phyloP scores from a whole-genome alignment of 2,797 vertebrate species.

The Ctenopoma kingsleyae region DNA sequence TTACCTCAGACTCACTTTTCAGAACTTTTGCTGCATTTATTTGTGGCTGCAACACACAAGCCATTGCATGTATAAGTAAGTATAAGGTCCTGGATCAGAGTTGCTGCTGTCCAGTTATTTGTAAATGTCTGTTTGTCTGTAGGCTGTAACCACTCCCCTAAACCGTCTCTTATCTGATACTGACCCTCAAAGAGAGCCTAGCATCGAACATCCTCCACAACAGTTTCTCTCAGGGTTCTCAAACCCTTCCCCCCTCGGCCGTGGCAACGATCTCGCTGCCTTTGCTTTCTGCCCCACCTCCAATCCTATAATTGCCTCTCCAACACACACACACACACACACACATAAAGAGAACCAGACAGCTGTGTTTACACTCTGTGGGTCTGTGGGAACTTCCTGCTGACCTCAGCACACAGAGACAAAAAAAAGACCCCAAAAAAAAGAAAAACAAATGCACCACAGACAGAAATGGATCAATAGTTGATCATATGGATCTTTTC shows the following conservation, averaged over 20 bases:
- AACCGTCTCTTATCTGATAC: constrained; percentile 51
- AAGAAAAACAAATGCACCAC: background rate
- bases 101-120: constrained; percentile 8
- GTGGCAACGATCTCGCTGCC: constrained; percentile 56
- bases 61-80: too few relatives aligned
- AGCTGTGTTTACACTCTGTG: constrained; percentile 80
- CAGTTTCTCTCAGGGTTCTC: constrained; percentile 16
- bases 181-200: constrained; percentile 35
- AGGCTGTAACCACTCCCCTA: constrained; percentile 31
- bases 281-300: constrained; percentile 55
- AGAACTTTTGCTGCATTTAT: too few relatives aligned
- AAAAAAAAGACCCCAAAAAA: constrained; percentile 20
- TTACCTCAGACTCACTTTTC: too few relatives aligned
- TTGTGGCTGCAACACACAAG: too few relatives aligned
- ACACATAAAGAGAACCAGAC: constrained; percentile 52
- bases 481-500: constrained; percentile 54
- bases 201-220: constrained; percentile 18
- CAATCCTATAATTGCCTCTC: constrained; percentile 56
- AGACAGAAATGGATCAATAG: constrained; percentile 51
- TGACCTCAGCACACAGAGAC: constrained; percentile 73
- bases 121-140: constrained; percentile 22
- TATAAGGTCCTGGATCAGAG: background rate
- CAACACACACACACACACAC: constrained; percentile 26
- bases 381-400: constrained; percentile 75
- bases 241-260: background rate